Percentiles rank a stretch among this genome's conserved stretches.
phyloP scores from a whole-genome alignment of 2,797 vertebrate species.

The Bucorvus abyssinicus region DNA sequence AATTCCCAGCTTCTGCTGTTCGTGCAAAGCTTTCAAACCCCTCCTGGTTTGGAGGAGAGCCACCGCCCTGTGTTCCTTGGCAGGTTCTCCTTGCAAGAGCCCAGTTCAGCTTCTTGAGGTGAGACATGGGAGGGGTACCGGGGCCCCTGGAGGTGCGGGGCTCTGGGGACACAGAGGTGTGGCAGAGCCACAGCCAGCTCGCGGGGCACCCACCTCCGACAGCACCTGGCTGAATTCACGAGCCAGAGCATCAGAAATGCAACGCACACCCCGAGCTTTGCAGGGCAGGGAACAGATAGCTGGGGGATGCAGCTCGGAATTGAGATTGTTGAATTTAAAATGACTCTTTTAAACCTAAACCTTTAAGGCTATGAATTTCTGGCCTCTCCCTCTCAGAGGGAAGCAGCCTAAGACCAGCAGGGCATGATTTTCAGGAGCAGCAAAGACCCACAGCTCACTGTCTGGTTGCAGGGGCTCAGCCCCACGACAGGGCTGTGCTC shows the following conservation, averaged over 20 bases:
- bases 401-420: neutral
- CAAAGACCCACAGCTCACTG: neutral
- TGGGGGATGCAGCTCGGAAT: neutral
- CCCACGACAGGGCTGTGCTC: neutral
- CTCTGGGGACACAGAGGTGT: neutral
- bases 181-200: neutral
- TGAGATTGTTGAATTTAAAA: neutral
- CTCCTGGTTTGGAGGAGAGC: neutral
- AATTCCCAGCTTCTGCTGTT: neutral
- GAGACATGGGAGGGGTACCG: rapidly evolving
- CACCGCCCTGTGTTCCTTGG: neutral
- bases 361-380: neutral
- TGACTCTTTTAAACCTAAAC: neutral
- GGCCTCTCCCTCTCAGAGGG: neutral
- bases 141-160: neutral
- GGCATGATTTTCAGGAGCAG: neutral
- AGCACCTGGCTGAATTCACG: rapidly evolving
- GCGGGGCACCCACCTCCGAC: rapidly evolving
- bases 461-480: neutral
- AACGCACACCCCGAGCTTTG: rapidly evolving
- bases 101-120: neutral
- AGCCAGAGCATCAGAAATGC: neutral
- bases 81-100: neutral
- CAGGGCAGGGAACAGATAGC: neutral
- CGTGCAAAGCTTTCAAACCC: neutral